A percentile compares a stretch with the other conserved stretches of the same genome.
Evolutionary conservation across 2,113 vertebrate species (phyloP).

Genomic region (Elephantulus edwardii): DNA sequence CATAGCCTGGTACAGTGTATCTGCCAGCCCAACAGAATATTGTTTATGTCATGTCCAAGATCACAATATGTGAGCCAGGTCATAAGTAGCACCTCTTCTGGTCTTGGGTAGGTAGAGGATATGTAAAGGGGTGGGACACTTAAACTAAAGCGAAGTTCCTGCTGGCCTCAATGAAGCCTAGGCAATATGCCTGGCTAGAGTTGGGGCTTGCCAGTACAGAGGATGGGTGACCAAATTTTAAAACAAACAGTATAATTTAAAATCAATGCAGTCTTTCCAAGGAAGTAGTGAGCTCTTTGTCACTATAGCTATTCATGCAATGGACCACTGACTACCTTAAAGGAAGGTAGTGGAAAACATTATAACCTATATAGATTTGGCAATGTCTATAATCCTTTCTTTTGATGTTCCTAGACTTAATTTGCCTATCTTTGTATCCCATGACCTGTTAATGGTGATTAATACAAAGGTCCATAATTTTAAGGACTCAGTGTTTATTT

Average conservation of each 20-base stretch:
- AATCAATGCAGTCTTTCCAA: neutral
- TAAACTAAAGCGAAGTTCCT: no score
- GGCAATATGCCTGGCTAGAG: no score
- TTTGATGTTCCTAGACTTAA: neutral
- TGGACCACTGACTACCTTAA: neutral
- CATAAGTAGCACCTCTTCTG: no score
- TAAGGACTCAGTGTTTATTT: neutral
- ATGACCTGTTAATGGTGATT: neutral
- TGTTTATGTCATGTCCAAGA: no score
- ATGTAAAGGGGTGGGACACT: no score
- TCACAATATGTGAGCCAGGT: no score
- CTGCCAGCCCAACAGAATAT: no score
- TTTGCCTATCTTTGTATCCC: neutral
- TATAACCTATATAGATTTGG: neutral
- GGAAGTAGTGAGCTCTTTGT: neutral
- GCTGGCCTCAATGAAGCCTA: no score
- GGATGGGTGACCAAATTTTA: neutral
- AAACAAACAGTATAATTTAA: neutral
- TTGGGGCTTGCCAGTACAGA: no score
- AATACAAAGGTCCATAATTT: neutral
- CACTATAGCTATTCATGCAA: neutral
- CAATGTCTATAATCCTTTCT: neutral
- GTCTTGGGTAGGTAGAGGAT: no score
- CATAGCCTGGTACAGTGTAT: no score
- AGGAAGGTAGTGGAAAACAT: neutral